Base-by-base conservation (phyloP, 2,797 vertebrate species). In the Gastrophryne carolinensis region DNA sequence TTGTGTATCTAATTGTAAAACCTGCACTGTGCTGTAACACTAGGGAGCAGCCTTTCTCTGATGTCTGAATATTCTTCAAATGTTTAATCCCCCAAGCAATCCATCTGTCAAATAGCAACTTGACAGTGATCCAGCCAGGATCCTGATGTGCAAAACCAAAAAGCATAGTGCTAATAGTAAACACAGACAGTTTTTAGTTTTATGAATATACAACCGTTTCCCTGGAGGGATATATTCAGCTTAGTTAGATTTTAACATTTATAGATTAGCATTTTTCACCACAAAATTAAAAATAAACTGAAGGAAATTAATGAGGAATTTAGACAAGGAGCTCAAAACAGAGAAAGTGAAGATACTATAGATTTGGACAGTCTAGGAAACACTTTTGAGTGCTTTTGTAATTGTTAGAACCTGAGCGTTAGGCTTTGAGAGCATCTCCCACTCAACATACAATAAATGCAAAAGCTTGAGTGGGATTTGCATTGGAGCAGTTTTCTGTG, bases 1-100 rank as follows among this genome's bases (percentile, higher is more conserved):
- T 39, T 63, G 29, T 63, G 19, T 21, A 15, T 63, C 19, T 54
- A 62, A 27, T 53, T 64, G 9, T 73, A 44, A 39, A 75, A 82
- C 78, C 78, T 61, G 5, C 49, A 53, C 64, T 67, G 30, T 12
- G 37, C 49, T 65, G 83, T 32, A 84, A 96, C 95, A 90, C 95
- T 96, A 98, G 96, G 90, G 95, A 92, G 95, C 96, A 95, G 87
- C 92, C 93, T 95, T 92, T 90, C 92, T 89, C 90, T 89, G 78
- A 77, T 81, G 78, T 44, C 63, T 70, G 65, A 32, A 81, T 61
- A 68, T 79, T 75, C 81, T 35, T n/a, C 7, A 1, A 69, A 26
- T 0, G 15, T 19, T 37, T 54, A 65, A 71, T 71, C 15, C 4
- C 3, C 4, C 53, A 81, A 73, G 34, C 63, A 54, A 64, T 21